Evolutionary conservation across 2,888 invertebrate genomes (phyloP).

Genomic region (Epistrophe grossulariae): DNA sequence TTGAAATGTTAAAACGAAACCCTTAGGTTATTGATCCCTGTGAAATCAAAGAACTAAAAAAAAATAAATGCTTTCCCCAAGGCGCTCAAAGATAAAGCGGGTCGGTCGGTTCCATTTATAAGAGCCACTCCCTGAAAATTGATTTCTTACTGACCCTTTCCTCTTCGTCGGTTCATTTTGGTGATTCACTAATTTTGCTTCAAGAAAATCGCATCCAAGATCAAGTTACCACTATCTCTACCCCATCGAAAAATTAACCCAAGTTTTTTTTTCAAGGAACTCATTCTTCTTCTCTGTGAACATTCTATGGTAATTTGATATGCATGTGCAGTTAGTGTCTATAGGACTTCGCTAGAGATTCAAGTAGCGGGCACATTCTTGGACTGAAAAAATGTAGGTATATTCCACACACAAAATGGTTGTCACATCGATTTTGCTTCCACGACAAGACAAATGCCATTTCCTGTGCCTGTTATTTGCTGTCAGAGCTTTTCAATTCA

Average conservation of each 20-base stretch:
- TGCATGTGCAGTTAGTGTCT: conserved; percentile 32
- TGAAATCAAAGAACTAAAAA: background rate
- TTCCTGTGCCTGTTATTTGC: conserved; percentile 61
- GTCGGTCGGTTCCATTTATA: conserved; percentile 15
- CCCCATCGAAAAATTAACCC: background rate
- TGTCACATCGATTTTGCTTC: conserved; percentile 68
- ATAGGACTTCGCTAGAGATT: conserved; percentile 33
- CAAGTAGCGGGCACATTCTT: conserved; percentile 35
- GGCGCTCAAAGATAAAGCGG: conserved; percentile 26
- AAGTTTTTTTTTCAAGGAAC: conserved; percentile 28
- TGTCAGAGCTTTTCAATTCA: conserved; percentile 38
- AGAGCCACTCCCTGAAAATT: conserved; percentile 70
- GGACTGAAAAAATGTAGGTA: conserved; percentile 10
- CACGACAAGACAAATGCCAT: conserved; percentile 59
- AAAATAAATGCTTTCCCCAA: conserved; percentile 10
- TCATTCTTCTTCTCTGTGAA: conserved; percentile 8
- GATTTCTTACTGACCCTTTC: conserved; percentile 45
- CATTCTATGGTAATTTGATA: conserved; percentile 56
- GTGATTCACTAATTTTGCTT: conserved; percentile 35
- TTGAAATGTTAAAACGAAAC: conserved; percentile 45
- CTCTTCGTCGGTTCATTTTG: conserved; percentile 12
- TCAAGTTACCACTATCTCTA: conserved; percentile 51
- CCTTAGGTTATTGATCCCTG: conserved; percentile 67
- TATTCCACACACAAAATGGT: conserved; percentile 61
- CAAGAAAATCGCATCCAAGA: conserved; percentile 37